Evolutionary conservation across 2,113 vertebrate species (phyloP).

Genomic region (Pardalotus punctatus): DNA sequence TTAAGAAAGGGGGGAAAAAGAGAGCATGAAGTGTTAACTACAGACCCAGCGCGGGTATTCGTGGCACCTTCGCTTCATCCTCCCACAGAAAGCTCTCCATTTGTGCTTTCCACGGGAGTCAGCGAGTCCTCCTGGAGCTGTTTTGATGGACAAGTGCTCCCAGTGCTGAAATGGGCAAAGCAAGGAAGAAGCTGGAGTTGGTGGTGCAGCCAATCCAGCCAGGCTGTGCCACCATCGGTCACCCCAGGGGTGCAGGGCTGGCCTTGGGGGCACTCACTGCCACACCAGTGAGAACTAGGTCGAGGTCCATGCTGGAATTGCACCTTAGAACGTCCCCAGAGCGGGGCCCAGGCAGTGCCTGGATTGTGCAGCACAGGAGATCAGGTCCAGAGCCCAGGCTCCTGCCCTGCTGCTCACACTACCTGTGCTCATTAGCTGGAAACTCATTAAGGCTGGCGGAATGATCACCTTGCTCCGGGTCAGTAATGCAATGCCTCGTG

Average conservation of each 20-base stretch:
- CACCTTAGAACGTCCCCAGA: neutral
- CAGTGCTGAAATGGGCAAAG: neutral
- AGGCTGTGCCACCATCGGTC: neutral
- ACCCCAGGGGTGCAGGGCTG: neutral
- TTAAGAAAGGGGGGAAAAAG: accelerated
- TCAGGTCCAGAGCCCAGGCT: neutral
- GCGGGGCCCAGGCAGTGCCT: neutral
- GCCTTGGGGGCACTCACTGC: neutral
- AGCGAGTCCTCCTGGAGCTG: neutral
- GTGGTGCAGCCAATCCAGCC: neutral
- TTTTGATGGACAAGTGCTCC: neutral
- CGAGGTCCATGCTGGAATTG: neutral
- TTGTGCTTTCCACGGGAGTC: neutral
- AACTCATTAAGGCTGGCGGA: neutral
- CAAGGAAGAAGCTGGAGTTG: neutral
- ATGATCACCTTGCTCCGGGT: neutral
- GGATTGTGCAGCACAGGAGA: neutral
- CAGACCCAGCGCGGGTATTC: neutral
- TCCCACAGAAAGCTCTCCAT: neutral
- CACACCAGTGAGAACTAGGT: neutral
- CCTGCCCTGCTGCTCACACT: neutral
- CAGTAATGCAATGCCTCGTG: neutral
- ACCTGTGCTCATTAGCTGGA: neutral
- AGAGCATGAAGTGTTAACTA: neutral
- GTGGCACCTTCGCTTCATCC: neutral